Base-by-base conservation (phyloP, 30 jellyfish, hydroid and myxozoan species). In the Nemopilema nomurai region DNA sequence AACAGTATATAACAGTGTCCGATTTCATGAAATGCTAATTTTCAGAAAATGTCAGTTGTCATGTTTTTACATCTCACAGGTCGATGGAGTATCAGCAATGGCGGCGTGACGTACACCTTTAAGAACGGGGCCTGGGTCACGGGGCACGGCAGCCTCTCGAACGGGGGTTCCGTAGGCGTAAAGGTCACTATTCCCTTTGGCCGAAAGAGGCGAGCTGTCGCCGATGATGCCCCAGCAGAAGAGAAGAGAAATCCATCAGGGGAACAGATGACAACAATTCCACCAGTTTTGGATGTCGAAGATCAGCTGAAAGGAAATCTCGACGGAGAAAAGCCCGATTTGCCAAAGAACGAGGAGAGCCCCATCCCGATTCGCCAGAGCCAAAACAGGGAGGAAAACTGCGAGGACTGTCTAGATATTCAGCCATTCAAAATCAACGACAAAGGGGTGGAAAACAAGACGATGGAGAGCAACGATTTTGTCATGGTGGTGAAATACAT, bases 401-500 rank as follows among this genome's bases (percentile, higher is more conserved):
- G 91, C 74, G 81, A 31, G 17, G 86, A 83, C 1, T 83, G 91
- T 52, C 41, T 83, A 52, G 91, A 83, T 23, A 51, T 83, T 23
- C 80, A 83, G 50, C 86, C 80, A 16, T 51, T 83, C 63, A 62
- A 83, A 0, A 28, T 62, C 49, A 57, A 71, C 27, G 91, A 83
- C 32, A 17, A 52, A 30, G 67, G 16, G 8, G 71, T 72, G 21
- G 86, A 83, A 69, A 83, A 83, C 49, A 65, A 52, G 49, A 83
- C 91, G 4, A 18, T 83, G 16, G 86, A 76, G 24, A 72, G 49
- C 81, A 83, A 83, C 68, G 81, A 83, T 26, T 83, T 83, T 67
- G 91, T 83, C 80, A 83, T 83, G 91, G 86, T 83, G 20, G 91
- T 72, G 49, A 83, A 72, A 74, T 73, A 70, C 49, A 83, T 83